Evolutionary conservation across 2,888 invertebrate species (phyloP), one percentile per base, ranked within the genome.

Genomic region (Hyalella azteca): DNA sequence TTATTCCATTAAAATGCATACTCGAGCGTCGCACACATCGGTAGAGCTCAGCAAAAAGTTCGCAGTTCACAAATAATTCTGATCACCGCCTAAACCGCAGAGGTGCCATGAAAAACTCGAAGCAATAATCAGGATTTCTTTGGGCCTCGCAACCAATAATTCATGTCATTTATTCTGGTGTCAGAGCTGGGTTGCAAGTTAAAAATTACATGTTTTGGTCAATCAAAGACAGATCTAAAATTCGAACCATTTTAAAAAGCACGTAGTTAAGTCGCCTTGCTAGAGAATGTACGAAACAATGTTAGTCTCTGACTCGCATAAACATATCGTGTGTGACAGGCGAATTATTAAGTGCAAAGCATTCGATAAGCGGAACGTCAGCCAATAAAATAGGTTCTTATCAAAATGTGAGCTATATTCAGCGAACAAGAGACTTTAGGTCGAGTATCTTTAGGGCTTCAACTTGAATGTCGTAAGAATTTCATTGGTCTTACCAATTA

Each of bases 141-240:
- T 9, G 36, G 32, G 36, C 15, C 36, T 26, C n/a, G 66, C 36
- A 29, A 54, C 36, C 66, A 66, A 66, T 36, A 66, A 66, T 36
- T 66, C 36, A 66, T 66, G 29, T 66, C 36, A 66, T 66, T 66
- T 66, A 66, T 66, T 66, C 36, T 66, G 19, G n/a, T 32, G 36
- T 66, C 32, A n/a, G 66, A 66, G 45, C 36, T 29, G 29, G 66
- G 32, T 36, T 66, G 66, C 66, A 66, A 36, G 66, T 66, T 66
- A 32, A 19, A 66, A 66, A 66, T 66, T 66, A 36, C 29, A 66
- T 66, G 36, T 32, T 36, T 36, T 36, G 36, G 32, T 66, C 36
- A 66, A 66, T 66, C 66, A 36, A 36, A 66, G 36, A 66, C 66
- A 66, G 66, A 66, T 66, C 39, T 66, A 32, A 66, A 66, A 66